phyloP scores from a whole-genome alignment of 2,797 vertebrate genomes.

The Leucoraja ocellata region DNA sequence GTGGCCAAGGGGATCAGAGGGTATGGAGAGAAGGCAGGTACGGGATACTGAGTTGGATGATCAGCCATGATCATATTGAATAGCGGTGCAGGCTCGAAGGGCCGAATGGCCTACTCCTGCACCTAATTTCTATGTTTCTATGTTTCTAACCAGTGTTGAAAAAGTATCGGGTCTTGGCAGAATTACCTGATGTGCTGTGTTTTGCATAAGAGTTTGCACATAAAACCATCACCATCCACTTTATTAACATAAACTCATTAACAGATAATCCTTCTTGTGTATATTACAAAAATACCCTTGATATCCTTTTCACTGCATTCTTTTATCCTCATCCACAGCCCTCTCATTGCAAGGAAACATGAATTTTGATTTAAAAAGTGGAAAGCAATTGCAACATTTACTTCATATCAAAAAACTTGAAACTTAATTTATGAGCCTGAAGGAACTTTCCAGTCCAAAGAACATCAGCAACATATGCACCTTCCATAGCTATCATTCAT shows the following conservation, averaged over 20 bases:
- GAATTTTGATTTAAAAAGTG: background rate
- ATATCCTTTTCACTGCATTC: background rate
- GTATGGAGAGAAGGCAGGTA: too few species aligned
- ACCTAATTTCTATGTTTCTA: too few species aligned
- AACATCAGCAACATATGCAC: background rate
- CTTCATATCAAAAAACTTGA: background rate
- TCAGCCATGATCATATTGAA: too few species aligned
- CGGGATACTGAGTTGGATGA: too few species aligned
- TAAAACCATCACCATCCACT: background rate
- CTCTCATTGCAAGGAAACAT: background rate
- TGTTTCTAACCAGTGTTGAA: too few species aligned
- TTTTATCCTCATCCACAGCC: background rate
- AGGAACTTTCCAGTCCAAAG: background rate
- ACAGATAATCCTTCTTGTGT: background rate
- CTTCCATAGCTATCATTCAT: background rate
- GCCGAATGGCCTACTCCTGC: too few species aligned
- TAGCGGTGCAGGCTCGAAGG: too few species aligned
- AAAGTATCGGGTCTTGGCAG: background rate
- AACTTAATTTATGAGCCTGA: background rate
- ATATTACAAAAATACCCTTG: background rate
- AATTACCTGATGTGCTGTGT: background rate
- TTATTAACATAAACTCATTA: background rate
- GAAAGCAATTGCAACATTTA: background rate
- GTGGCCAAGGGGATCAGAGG: too few species aligned
- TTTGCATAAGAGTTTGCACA: too few species aligned